These are phyloP conservation scores for Pollenia griseotomentosa DNA, from an alignment of 2,888 invertebrate genomes.

Conservation along the genomic window DNA sequence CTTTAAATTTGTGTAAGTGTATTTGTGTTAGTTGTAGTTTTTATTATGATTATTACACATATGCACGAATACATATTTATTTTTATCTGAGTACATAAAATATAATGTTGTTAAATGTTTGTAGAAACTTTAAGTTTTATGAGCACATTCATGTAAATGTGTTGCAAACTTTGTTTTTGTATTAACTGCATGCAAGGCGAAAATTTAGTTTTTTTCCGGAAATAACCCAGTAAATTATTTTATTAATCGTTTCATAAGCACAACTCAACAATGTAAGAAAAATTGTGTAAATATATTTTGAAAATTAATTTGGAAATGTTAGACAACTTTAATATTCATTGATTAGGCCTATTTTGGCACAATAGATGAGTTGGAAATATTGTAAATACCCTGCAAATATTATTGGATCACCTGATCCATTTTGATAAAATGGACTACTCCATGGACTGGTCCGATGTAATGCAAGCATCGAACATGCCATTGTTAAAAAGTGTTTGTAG, in stretches of 20 bases:
- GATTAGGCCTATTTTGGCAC: too few species aligned
- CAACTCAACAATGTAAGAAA: too few species aligned
- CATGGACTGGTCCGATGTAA: too few species aligned
- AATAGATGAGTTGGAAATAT: too few species aligned
- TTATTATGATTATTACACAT: background rate
- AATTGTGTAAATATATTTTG: too few species aligned
- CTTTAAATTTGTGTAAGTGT: background rate
- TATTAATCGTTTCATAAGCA: background rate
- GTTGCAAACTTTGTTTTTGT: background rate
- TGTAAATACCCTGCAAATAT: too few species aligned
- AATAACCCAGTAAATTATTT: background rate
- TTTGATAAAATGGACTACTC: too few species aligned
- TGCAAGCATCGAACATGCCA: too few species aligned
- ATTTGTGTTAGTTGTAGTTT: background rate
- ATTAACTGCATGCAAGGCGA: background rate
- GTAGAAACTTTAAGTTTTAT: background rate
- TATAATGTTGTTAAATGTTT: slow-evolving; percentile 13
- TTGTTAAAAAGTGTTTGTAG: too few species aligned
- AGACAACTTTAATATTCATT: too few species aligned
- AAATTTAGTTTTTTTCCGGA: background rate
- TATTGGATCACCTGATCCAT: too few species aligned
- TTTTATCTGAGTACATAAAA: slow-evolving; percentile 7
- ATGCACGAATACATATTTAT: background rate
- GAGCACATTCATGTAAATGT: background rate
- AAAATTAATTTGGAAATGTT: too few species aligned